Evolutionary conservation across 2,113 vertebrate species (phyloP).

Genomic region (Phaetusa simplex): DNA sequence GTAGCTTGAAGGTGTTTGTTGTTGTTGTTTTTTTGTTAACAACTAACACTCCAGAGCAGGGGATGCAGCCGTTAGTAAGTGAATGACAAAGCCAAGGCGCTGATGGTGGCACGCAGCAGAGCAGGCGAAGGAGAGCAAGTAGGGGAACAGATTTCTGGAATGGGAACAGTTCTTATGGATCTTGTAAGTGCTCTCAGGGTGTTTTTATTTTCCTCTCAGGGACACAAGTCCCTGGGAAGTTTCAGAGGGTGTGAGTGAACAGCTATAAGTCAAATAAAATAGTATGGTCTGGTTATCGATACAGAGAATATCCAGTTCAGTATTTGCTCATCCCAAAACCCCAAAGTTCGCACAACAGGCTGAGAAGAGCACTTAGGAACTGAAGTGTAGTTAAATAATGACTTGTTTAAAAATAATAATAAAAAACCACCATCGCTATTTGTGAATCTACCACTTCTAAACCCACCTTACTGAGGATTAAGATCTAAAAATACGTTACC

Average conservation of each 20-base stretch:
- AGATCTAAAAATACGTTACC: background rate
- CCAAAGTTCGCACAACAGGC: background rate
- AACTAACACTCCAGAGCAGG: background rate
- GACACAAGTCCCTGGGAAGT: background rate
- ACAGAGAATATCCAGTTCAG: background rate
- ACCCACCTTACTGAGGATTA: background rate
- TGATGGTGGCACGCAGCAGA: background rate
- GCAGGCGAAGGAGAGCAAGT: background rate
- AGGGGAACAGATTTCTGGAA: background rate
- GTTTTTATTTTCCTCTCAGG: background rate
- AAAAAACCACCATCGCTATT: background rate
- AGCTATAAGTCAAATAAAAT: background rate
- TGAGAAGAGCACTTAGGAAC: constrained; percentile 4
- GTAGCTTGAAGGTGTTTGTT: background rate
- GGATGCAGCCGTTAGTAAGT: background rate
- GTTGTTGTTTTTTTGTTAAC: no score
- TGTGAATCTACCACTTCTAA: background rate
- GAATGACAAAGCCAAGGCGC: background rate
- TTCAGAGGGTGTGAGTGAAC: background rate
- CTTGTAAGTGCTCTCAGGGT: background rate
- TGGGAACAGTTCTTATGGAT: background rate
- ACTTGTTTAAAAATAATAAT: background rate
- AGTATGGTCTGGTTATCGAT: background rate
- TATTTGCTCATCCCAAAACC: background rate
- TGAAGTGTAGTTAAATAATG: background rate